These are phyloP conservation scores for Hecatera dysodea DNA, from an alignment of 2,888 invertebrate genomes.

Conservation along the genomic window DNA sequence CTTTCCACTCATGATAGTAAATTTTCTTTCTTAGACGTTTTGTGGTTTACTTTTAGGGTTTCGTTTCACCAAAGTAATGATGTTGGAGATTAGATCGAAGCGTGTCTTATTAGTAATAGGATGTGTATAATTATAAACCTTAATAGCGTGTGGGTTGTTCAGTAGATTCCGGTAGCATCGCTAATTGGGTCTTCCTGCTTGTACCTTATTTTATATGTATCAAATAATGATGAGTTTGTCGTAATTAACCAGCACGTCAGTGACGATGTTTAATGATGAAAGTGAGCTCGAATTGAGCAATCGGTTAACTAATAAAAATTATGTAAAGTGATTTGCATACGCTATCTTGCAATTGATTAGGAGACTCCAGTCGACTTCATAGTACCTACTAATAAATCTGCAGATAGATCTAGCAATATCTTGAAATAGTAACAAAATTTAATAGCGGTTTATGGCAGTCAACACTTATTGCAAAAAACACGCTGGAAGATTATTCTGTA, in stretches of 20 bases:
- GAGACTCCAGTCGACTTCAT: no score
- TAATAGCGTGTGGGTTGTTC: slow-evolving; percentile 66
- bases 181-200: slow-evolving; percentile 56
- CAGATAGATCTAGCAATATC: background rate
- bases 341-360: background rate
- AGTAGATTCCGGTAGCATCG: slow-evolving; percentile 47
- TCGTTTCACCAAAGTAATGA: slow-evolving; percentile 76
- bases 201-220: slow-evolving; percentile 39
- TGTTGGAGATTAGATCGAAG: slow-evolving; percentile 74
- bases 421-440: background rate
- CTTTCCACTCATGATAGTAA: slow-evolving; percentile 87
- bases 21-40: slow-evolving; percentile 87
- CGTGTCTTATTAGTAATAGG: slow-evolving; percentile 60
- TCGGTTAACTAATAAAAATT: background rate
- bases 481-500: no score
- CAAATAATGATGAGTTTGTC: slow-evolving; percentile 21
- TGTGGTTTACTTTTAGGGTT: slow-evolving; percentile 76
- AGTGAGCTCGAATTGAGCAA: background rate
- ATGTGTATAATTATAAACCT: slow-evolving; percentile 72
- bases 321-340: background rate
- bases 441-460: background rate
- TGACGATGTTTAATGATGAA: background rate
- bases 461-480: background rate
- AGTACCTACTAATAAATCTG: no score
- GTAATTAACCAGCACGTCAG: slow-evolving; percentile 35